phyloP scores from a whole-genome alignment of 1,140 invertebrate genomes.

The Trialeurodes vaporariorum region DNA sequence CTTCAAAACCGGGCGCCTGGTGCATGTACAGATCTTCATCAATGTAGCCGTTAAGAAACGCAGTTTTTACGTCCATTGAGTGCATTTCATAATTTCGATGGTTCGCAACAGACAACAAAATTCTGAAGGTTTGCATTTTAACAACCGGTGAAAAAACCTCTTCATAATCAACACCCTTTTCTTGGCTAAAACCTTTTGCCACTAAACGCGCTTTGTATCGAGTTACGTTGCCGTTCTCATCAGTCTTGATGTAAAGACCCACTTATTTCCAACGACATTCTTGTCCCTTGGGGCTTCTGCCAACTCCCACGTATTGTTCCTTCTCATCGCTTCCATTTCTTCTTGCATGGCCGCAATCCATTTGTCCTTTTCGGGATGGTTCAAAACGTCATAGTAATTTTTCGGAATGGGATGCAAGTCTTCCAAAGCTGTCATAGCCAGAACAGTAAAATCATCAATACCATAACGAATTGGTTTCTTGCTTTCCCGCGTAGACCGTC shows the following conservation, averaged over 20 bases:
- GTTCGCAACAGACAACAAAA: conserved; percentile 30
- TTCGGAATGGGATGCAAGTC: background rate
- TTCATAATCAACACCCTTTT: conserved; percentile 28
- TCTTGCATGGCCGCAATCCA: conserved; percentile 32
- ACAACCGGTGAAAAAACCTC: conserved; percentile 32
- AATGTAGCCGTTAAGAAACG: conserved; percentile 12
- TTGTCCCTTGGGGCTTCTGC: conserved; percentile 24
- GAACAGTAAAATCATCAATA: no score
- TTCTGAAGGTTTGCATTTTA: conserved; percentile 28
- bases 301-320: conserved; percentile 33
- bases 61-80: conserved; percentile 19
- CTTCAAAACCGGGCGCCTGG: no score
- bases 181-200: conserved; percentile 35
- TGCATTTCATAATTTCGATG: conserved; percentile 25
- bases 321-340: conserved; percentile 29
- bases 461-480: no score
- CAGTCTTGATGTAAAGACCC: conserved; percentile 32
- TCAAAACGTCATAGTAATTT: background rate
- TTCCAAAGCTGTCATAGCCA: no score
- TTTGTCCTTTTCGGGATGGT: conserved; percentile 10
- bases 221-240: conserved; percentile 24
- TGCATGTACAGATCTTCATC: background rate
- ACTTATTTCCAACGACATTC: conserved; percentile 28
- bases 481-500: no score
- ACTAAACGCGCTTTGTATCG: conserved; percentile 36